Evolutionary conservation across 2,888 invertebrate species (phyloP), one percentile per base, ranked within the genome.

Genomic region (Meiosimyza decipiens): DNA sequence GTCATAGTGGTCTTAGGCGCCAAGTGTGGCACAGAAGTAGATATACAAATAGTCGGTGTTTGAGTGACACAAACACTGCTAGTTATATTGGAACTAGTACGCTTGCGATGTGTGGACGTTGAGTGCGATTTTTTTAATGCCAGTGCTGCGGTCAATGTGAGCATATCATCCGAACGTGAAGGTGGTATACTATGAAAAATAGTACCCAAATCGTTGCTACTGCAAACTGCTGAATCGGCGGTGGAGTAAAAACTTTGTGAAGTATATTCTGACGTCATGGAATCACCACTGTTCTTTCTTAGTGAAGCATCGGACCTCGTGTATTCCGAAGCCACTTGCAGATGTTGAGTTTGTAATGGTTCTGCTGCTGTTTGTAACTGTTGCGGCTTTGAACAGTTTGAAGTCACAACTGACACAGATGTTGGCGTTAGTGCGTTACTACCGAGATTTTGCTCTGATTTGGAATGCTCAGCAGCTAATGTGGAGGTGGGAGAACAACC

Each of bases 101-200:
- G 80, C 89, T 92, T 82, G 22, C 83, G 80, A 60, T 82, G 82
- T 0, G 91, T 90, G 65, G 91, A 90, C 76, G 90, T 90, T 4
- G 90, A 89, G 75, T 90, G 88, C 68, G 86, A 87, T 59, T 89
- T 88, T 64, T 90, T 90, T 71, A 79, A 79, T 67, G 77, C 81
- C 79, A 76, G 87, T 78, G 57, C 82, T 79, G 64, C 82, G 76
- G 80, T 88, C 87, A 87, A 1, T 90, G 82, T 89, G 7, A 95
- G 86, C 0, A 93, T 93, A 80, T 95, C 95, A 82, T 95, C 95
- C 75, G 94, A 95, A 65, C 93, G 90, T 0, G 94, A 94, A 0
- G 94, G 93, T 6, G 93, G 93, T 66, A 94, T 86, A 50, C 93
- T 89, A 28, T 70, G 62, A 12, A 86, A 83, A 7, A 82, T 77